These are phyloP conservation scores for Dioctria linearis DNA, from an alignment of 2,888 invertebrate genomes.

Conservation along the genomic window DNA sequence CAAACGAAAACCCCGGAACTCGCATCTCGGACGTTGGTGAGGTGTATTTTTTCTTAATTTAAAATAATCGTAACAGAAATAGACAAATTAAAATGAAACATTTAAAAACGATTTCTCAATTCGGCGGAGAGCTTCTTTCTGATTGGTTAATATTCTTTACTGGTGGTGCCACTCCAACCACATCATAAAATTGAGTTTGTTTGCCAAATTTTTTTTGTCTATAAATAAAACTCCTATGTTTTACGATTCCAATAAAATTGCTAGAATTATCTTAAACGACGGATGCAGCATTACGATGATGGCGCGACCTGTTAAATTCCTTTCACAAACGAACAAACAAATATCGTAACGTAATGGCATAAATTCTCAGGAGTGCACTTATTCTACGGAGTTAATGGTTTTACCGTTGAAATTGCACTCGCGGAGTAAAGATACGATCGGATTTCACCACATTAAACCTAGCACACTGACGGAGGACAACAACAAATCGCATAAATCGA, in stretches of 20 bases:
- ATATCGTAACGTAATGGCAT: neutral
- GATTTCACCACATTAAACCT: conserved; percentile 13
- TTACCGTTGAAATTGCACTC: conserved; percentile 25
- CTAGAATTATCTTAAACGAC: neutral
- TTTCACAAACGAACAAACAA: neutral
- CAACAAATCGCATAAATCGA: conserved; percentile 19
- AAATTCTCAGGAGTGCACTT: neutral
- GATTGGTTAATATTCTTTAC: too few relatives aligned
- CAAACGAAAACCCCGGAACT: too few relatives aligned
- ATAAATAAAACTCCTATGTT: too few relatives aligned
- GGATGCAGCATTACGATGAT: neutral
- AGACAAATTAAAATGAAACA: too few relatives aligned
- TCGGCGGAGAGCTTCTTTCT: too few relatives aligned
- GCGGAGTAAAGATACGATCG: conserved; percentile 6
- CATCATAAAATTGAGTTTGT: too few relatives aligned
- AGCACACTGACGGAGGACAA: neutral
- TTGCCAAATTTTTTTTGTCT: too few relatives aligned
- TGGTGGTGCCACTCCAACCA: too few relatives aligned
- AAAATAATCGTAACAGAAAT: too few relatives aligned
- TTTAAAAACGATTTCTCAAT: too few relatives aligned
- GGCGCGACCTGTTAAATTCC: neutral
- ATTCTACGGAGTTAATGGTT: conserved; percentile 7
- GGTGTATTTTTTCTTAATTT: too few relatives aligned
- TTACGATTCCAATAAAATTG: neutral
- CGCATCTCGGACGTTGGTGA: too few relatives aligned